Base-by-base conservation (phyloP, 2,113 vertebrate genomes). In the Ranitomeya variabilis region DNA sequence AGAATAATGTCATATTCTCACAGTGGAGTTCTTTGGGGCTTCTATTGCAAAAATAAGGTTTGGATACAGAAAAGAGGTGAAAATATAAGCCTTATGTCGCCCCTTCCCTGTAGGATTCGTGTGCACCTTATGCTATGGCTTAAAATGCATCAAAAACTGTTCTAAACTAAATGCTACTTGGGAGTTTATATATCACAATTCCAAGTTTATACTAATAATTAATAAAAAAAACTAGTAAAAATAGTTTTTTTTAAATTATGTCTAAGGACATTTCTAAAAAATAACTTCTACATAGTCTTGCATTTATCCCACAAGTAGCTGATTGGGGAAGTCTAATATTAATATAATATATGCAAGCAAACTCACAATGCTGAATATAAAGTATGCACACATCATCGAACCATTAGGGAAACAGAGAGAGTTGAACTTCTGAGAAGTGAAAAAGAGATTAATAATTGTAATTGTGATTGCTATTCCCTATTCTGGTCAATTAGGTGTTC, bases 401-500 rank as follows among this genome's bases (percentile, higher is more conserved):
- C 79, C 79, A 62, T 62, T 31, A 60, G 3, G 26, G 55, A 81
- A 81, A 11, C 55, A 81, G 31, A 37, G 23, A 62, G 52, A 52
- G 31, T 45, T 62, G 26, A 37, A 31, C 14, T 62, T 62, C 3
- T 45, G 37, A 45, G 55, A 62, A 45, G 15, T 71, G 64, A 52
- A 31, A 31, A 31, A 23, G 19, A 21, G 45, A 45, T 84, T 69
- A 71, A 71, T 71, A 9, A 84, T 84, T 54, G 45, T 23, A 67
- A 51, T 83, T 69, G 64, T 71, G 21, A 81, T 60, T 51, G 37
- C 26, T 84, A 18, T 84, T 0, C 66, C 52, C 59, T 23, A 7
- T 83, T 83, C 26, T 84, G 64, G 18, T 81, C 15, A 60, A 62
- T 60, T 81, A 26, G 26, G n/a, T 60, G 15, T 37, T 59, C 59